Evolutionary conservation across 2,113 vertebrate genomes (phyloP).

Genomic region (Alethe castanea): DNA sequence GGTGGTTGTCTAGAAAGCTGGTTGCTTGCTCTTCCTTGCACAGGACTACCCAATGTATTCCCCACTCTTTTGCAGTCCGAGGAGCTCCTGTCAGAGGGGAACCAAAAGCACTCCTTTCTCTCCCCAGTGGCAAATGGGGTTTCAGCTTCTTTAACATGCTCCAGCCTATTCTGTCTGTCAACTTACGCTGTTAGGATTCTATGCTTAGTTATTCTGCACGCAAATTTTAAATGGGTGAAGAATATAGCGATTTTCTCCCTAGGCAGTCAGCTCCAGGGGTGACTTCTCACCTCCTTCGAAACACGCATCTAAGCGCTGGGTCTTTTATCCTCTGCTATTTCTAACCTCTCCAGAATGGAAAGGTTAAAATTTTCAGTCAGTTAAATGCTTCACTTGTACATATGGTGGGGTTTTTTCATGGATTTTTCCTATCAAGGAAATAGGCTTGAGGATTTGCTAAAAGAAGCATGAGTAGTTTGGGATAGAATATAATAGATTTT

Average conservation of each 20-base stretch:
- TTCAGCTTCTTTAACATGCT: neutral
- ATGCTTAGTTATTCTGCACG: neutral
- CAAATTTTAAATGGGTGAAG: neutral
- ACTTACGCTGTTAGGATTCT: fast-evolving
- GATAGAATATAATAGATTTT: neutral
- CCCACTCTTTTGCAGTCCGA: neutral
- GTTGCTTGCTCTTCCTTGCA: neutral
- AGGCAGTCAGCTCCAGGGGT: neutral
- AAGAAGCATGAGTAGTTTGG: neutral
- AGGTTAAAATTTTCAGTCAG: neutral
- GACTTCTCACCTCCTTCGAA: neutral
- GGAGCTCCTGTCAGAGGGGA: neutral
- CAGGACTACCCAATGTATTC: neutral
- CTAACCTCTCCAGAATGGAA: neutral
- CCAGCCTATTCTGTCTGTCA: neutral
- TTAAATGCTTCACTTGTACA: neutral
- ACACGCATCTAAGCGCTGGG: neutral
- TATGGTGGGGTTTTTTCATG: neutral
- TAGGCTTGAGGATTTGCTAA: neutral
- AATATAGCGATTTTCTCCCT: neutral
- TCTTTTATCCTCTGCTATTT: neutral
- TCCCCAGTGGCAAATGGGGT: neutral
- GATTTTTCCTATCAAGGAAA: neutral
- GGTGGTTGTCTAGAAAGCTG: neutral
- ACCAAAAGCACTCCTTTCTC: neutral